phyloP scores from a whole-genome alignment of 2,113 vertebrate genomes.

The Hirundichthys speculiger region DNA sequence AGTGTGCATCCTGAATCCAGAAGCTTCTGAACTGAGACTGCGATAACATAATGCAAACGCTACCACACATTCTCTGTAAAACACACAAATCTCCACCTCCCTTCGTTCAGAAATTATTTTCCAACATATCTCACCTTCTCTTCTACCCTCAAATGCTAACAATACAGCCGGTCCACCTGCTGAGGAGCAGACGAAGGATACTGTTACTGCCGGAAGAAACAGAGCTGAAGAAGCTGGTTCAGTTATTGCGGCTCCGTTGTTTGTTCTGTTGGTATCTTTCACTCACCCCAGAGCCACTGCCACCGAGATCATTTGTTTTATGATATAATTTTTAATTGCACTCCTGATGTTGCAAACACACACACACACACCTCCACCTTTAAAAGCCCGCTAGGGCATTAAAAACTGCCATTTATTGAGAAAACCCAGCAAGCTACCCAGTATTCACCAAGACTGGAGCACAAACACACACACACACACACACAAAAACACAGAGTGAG shows the following conservation, averaged over 20 bases:
- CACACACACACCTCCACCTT: slow-evolving; percentile 17
- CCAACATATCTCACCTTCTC: not conserved
- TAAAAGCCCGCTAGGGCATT: slow-evolving; percentile 25
- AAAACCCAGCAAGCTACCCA: slow-evolving; percentile 53
- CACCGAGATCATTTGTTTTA: slow-evolving; percentile 36
- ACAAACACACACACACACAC: not conserved
- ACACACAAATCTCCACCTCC: not conserved
- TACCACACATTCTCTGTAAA: not conserved
- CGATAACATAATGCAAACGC: no score
- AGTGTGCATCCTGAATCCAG: no score
- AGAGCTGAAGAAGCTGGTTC: not conserved
- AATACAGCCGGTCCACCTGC: not conserved
- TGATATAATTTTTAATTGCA: slow-evolving; percentile 54
- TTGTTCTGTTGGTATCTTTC: not conserved
- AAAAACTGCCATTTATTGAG: slow-evolving; percentile 55
- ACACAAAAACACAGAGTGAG: not conserved
- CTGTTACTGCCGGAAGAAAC: not conserved
- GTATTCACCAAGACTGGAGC: slow-evolving; percentile 51
- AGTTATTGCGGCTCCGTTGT: not conserved
- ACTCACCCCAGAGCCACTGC: slow-evolving; percentile 10
- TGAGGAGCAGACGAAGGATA: not conserved
- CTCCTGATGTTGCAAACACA: slow-evolving; percentile 10
- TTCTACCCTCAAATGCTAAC: not conserved
- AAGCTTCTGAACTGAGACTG: no score
- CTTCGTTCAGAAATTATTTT: not conserved